These are phyloP conservation scores for Pygoscelis adeliae DNA, from an alignment of 2,113 vertebrate species.

Conservation along the genomic window DNA sequence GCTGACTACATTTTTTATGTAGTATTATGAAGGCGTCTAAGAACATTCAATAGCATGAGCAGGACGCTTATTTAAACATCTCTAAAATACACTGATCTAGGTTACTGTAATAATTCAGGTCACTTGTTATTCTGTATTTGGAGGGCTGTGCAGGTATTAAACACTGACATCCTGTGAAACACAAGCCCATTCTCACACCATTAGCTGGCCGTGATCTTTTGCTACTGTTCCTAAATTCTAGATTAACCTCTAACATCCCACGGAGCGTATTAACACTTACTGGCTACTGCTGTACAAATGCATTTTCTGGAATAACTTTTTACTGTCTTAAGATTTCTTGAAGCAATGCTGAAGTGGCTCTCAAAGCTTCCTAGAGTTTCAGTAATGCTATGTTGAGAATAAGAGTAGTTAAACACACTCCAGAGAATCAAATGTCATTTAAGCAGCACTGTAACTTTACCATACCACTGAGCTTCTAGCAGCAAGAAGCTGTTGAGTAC, in stretches of 20 bases:
- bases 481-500: background rate
- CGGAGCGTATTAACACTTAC: background rate
- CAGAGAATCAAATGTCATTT: background rate
- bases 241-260: background rate
- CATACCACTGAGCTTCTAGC: background rate
- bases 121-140: background rate
- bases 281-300: background rate
- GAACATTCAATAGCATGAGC: background rate
- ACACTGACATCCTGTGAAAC: background rate
- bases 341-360: background rate
- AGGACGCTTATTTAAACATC: background rate
- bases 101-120: background rate
- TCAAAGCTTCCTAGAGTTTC: background rate
- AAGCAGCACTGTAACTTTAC: background rate
- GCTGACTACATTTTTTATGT: background rate
- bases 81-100: background rate
- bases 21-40: background rate
- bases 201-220: background rate
- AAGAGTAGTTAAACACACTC: background rate
- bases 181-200: background rate
- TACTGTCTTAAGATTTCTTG: background rate
- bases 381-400: background rate
- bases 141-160: background rate
- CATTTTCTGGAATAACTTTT: background rate
- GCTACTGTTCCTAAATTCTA: background rate